phyloP scores from a whole-genome alignment of 2,113 vertebrate genomes.

The Amazona vittata region DNA sequence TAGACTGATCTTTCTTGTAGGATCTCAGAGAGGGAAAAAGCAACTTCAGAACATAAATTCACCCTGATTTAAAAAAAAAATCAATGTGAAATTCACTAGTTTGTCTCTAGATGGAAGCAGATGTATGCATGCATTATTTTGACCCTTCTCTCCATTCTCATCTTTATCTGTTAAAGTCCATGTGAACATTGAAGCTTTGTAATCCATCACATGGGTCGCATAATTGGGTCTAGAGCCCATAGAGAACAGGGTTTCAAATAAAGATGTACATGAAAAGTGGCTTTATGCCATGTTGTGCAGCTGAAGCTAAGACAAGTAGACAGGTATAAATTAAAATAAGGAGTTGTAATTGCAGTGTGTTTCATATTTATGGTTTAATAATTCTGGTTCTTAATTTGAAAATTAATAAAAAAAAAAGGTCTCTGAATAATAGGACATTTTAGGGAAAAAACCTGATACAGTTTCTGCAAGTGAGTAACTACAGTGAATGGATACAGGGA shows the following conservation, averaged over 20 bases:
- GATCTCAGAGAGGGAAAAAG: fast-evolving
- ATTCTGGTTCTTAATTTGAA: not conserved
- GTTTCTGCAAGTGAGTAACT: not conserved
- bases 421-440: not conserved
- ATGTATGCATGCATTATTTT: not conserved
- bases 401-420: not conserved
- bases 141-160: not conserved
- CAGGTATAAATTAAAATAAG: not conserved
- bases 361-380: not conserved
- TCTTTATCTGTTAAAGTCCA: not conserved
- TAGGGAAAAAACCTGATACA: fast-evolving
- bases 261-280: not conserved
- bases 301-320: not conserved
- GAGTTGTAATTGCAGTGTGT: not conserved
- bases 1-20: not conserved
- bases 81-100: not conserved
- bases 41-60: not conserved
- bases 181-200: not conserved
- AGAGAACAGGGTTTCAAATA: not conserved
- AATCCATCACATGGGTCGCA: not conserved
- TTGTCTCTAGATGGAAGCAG: not conserved
- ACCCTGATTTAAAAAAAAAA: not conserved
- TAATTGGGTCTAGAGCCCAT: not conserved
- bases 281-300: not conserved
- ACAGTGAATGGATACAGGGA: not conserved